A percentile compares a stretch with the other conserved stretches of the same genome.
Conservation (phyloP, 2,113 vertebrate species). For the Hydropotes inermis region DNA sequence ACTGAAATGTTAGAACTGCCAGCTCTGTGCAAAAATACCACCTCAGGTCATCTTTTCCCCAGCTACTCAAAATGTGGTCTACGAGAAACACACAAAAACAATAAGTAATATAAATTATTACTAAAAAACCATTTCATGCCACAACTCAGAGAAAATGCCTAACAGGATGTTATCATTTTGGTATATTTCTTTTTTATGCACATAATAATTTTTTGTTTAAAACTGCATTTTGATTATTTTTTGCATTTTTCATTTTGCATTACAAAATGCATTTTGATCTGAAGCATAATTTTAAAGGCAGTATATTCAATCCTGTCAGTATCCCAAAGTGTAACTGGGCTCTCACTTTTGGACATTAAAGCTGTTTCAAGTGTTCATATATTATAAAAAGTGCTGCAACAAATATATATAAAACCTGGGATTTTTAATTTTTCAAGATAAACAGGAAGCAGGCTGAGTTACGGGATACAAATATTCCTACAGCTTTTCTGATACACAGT, state of each 20-base stretch:
- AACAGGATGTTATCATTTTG: neutral
- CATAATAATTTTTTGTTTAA: neutral
- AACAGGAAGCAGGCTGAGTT: neutral
- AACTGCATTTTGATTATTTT: neutral
- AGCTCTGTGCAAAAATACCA: neutral
- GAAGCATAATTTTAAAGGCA: neutral
- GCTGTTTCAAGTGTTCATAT: neutral
- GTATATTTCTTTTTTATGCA: neutral
- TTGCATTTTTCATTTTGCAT: too few species aligned
- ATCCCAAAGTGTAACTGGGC: neutral
- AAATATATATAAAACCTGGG: neutral
- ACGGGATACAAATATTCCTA: neutral
- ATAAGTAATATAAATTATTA: neutral
- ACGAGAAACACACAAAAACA: neutral
- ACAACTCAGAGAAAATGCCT: neutral
- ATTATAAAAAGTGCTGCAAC: neutral
- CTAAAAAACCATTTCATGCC: neutral
- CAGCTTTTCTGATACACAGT: neutral
- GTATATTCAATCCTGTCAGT: neutral
- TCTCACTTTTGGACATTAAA: conserved; percentile 19
- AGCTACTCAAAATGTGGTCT: neutral
- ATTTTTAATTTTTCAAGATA: neutral
- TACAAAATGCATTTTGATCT: neutral
- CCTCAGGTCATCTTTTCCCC: neutral
- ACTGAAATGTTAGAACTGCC: neutral